A percentile compares a stretch with the other conserved stretches of the same genome.
Conservation (phyloP, 23 tunicate genomes). For the Aplidium turbinatum region DNA sequence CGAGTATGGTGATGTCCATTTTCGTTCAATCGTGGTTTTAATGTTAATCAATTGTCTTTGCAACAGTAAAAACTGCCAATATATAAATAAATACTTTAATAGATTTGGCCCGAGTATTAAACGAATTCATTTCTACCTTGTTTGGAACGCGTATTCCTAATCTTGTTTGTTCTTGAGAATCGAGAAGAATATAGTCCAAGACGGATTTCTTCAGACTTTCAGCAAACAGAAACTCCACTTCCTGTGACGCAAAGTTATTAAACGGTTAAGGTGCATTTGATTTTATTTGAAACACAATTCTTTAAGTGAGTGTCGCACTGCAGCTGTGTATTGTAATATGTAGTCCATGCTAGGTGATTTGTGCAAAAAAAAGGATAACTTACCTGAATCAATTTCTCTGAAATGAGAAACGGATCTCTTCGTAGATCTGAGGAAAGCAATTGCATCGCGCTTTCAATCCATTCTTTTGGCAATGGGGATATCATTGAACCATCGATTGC, state of each 20-base stretch:
- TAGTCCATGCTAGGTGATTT: no score
- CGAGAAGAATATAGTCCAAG: conserved; percentile 75
- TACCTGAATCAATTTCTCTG: conserved; percentile 42
- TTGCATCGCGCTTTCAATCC: conserved; percentile 46
- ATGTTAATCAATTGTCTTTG: no score
- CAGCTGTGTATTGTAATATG: no score
- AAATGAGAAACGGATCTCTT: conserved; percentile 19
- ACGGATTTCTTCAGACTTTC: conserved; percentile 81
- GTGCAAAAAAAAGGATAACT: no score
- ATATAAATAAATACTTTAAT: no score
- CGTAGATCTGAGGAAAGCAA: conserved; percentile 15
- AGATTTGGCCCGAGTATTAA: no score
- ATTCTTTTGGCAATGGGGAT: conserved; percentile 40
- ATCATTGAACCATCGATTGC: conserved; percentile 79
- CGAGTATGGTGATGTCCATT: no score
- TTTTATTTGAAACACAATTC: no score
- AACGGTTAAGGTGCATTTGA: no score
- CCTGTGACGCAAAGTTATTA: conserved; percentile 47
- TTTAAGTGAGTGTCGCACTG: no score
- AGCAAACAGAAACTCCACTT: conserved; percentile 29
- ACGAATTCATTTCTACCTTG: conserved; percentile 35
- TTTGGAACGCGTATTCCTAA: conserved; percentile 44
- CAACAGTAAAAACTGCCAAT: no score
- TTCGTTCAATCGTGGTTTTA: no score
- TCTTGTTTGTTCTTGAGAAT: conserved; percentile 59